phyloP scores from a whole-genome alignment of 2,888 invertebrate species.

The Drosophila tanythrix region DNA sequence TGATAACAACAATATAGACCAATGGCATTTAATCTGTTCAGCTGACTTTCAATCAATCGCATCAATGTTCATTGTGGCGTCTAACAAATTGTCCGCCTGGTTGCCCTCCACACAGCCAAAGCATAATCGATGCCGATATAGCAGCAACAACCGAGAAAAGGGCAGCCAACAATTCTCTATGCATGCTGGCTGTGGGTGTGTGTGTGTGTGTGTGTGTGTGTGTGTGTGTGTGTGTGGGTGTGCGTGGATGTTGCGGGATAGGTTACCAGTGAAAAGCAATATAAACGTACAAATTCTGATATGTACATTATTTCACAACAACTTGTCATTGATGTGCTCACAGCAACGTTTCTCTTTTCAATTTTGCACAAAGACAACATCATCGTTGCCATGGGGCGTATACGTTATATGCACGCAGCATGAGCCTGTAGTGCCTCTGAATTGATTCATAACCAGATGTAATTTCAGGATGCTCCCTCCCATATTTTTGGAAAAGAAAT shows the following conservation, averaged over 20 bases:
- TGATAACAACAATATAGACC: slow-evolving; percentile 51
- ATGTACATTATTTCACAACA: slow-evolving; percentile 73
- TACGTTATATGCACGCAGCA: slow-evolving; percentile 27
- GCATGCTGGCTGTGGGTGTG: background rate
- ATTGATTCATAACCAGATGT: slow-evolving; percentile 20
- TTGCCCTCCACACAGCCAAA: slow-evolving; percentile 48
- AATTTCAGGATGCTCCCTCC: background rate
- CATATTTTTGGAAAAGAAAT: background rate
- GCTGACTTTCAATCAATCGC: slow-evolving; percentile 78
- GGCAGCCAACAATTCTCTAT: slow-evolving; percentile 14
- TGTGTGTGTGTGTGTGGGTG: slow-evolving; percentile 2
- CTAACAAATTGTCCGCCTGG: slow-evolving; percentile 73
- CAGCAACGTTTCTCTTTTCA: slow-evolving; percentile 56
- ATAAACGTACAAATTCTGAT: slow-evolving; percentile 65
- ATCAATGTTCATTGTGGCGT: slow-evolving; percentile 78
- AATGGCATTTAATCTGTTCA: slow-evolving; percentile 71
- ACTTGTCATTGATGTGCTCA: slow-evolving; percentile 56
- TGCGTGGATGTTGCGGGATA: slow-evolving; percentile 18
- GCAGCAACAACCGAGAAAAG: slow-evolving; percentile 54
- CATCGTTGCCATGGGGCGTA: slow-evolving; percentile 47
- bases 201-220: slow-evolving; percentile 2
- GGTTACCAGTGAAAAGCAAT: slow-evolving; percentile 54
- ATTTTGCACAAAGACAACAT: slow-evolving; percentile 67
- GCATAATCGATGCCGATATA: slow-evolving; percentile 71
- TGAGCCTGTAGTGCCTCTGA: slow-evolving; percentile 5